These are phyloP conservation scores for Lepilemur ruficaudatus DNA, from an alignment of 2,797 vertebrate genomes.

Conservation along the genomic window DNA sequence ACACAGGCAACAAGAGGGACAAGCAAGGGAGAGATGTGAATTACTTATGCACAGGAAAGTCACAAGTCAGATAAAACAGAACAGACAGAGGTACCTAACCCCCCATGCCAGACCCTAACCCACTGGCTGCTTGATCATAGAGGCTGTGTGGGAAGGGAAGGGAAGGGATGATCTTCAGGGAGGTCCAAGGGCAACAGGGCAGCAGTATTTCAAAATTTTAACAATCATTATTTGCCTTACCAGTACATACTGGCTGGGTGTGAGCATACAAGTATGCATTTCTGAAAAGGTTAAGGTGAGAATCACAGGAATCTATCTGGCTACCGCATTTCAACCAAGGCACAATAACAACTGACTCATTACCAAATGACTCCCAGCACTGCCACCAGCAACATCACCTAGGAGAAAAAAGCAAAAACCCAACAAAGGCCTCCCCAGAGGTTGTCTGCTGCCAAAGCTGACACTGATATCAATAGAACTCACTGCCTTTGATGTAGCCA, in stretches of 20 bases:
- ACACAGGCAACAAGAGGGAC: background rate
- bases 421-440: constrained; percentile 9
- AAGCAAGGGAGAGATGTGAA: background rate
- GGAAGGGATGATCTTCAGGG: background rate
- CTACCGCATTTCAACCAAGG: background rate
- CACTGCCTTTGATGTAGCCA: background rate
- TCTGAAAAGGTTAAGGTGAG: background rate
- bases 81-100: background rate
- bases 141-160: too few species aligned
- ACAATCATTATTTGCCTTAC: background rate
- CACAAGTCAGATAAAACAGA: background rate
- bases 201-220: background rate
- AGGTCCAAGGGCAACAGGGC: background rate
- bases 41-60: background rate
- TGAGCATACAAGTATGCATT: background rate
- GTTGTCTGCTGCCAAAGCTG: background rate
- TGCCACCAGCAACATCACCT: background rate
- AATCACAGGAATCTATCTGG: background rate
- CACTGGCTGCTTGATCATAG: background rate
- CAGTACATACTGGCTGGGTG: background rate
- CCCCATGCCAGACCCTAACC: background rate
- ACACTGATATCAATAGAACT: background rate
- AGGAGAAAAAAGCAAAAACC: background rate
- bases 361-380: background rate
- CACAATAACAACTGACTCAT: background rate